phyloP scores from a whole-genome alignment of 2,113 vertebrate genomes.

The Columba janthina region DNA sequence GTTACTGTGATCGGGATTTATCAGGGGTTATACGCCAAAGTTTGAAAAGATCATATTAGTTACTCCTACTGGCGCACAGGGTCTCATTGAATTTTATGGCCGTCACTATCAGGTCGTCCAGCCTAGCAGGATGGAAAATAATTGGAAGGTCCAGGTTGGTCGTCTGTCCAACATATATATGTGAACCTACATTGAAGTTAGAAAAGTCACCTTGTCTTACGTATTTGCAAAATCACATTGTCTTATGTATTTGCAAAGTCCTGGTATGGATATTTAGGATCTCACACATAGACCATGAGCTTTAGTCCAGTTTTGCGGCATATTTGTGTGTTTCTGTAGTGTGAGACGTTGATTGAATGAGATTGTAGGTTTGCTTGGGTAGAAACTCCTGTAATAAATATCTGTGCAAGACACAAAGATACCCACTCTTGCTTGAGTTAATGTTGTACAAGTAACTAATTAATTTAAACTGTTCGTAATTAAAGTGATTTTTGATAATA shows the following conservation, averaged over 20 bases:
- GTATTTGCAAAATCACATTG: background rate
- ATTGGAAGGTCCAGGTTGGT: background rate
- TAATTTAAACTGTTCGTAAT: background rate
- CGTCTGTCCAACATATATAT: background rate
- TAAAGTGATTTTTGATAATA: background rate
- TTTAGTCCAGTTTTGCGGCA: background rate
- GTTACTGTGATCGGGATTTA: background rate
- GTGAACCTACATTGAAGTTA: background rate
- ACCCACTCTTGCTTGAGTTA: background rate
- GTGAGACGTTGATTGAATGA: background rate
- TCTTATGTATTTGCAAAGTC: background rate
- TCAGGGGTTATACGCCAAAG: background rate
- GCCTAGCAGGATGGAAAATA: background rate
- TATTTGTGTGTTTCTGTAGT: background rate
- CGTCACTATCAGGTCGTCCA: background rate
- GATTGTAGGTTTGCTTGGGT: background rate
- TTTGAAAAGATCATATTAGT: background rate
- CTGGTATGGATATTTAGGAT: background rate
- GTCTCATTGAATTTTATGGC: background rate
- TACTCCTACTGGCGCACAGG: background rate
- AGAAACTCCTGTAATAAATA: rapidly evolving
- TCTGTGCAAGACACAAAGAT: background rate
- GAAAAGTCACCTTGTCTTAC: background rate
- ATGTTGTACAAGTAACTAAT: background rate
- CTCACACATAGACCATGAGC: background rate